Evolutionary conservation across 1,140 invertebrate genomes (phyloP).

Genomic region (Drosophila arawakana): DNA sequence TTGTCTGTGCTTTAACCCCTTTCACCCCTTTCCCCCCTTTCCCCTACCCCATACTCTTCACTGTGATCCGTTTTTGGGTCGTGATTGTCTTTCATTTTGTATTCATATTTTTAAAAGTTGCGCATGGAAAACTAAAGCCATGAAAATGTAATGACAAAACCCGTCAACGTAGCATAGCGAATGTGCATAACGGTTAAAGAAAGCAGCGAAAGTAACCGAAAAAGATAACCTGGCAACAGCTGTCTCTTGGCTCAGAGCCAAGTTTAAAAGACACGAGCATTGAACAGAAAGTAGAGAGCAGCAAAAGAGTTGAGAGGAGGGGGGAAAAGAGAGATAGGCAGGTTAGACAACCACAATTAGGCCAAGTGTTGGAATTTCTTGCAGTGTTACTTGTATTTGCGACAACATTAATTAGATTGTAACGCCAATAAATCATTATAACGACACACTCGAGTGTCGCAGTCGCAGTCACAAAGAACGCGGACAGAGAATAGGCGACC

Average conservation of each 20-base stretch:
- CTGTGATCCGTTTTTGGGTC: neutral
- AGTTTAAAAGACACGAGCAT: neutral
- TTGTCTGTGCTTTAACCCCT: neutral
- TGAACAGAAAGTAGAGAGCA: neutral
- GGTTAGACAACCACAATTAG: constrained; percentile 53
- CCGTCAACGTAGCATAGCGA: constrained; percentile 40
- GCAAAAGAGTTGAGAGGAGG: neutral
- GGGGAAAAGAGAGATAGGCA: neutral
- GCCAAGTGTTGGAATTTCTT: constrained; percentile 41
- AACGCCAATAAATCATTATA: constrained; percentile 75
- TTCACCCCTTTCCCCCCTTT: neutral
- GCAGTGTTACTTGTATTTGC: constrained; percentile 29
- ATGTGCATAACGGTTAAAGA: constrained; percentile 57
- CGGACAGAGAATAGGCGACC: neutral
- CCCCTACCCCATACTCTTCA: neutral
- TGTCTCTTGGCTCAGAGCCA: constrained; percentile 14
- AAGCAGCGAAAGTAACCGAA: neutral
- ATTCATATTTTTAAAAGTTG: constrained; percentile 73
- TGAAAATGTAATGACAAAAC: constrained; percentile 73
- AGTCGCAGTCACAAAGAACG: constrained; percentile 6
- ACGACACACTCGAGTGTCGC: constrained; percentile 55
- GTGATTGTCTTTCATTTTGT: constrained; percentile 41
- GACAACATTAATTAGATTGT: constrained; percentile 79
- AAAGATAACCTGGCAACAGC: constrained; percentile 31
- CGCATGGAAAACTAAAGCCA: constrained; percentile 66